Conservation (phyloP, 1,140 invertebrate genomes). For the Drosophila melanogaster region Release_6_plus_ISO1_MT NT_037436.4:11760501-11761000, state of each 20-base stretch:
- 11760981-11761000: constrained; percentile 50
- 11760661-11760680: constrained; percentile 71
- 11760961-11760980: constrained; percentile 53
- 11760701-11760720: constrained; percentile 49
- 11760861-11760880: constrained; percentile 43
- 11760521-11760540: constrained; percentile 58
- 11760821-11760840: constrained; percentile 80
- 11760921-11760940: constrained; percentile 12
- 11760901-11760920: not conserved
- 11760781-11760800: constrained; percentile 75
- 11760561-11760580: constrained; percentile 56
- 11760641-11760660: constrained; percentile 1
- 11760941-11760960: constrained; percentile 32
- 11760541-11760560: constrained; percentile 72
- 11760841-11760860: constrained; percentile 51
- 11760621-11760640: not conserved
- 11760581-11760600: constrained; percentile 45
- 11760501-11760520: constrained; percentile 30
- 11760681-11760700: constrained; percentile 54
- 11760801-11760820: constrained; percentile 69
- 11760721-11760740: not conserved
- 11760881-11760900: constrained; percentile 24
- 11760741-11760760: constrained; percentile 12
- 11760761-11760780: constrained; percentile 50
- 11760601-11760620: constrained; percentile 13